Evolutionary conservation across 1,140 invertebrate genomes (phyloP).

Genomic region (Drosophila cardini): DNA sequence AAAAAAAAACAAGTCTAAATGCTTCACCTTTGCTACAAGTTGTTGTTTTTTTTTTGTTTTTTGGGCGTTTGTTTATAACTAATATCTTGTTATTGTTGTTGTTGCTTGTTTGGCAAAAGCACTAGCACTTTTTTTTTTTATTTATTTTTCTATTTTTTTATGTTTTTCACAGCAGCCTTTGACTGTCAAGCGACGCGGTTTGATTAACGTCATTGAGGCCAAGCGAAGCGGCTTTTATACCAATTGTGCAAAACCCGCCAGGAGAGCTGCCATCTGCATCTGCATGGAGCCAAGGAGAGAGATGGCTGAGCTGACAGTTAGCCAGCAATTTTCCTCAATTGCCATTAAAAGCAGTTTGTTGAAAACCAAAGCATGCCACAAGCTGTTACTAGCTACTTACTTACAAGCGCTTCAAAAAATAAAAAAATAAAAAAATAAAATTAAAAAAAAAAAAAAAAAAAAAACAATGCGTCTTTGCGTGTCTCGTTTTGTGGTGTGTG

Average conservation of each 20-base stretch:
- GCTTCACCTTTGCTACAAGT: slow-evolving; percentile 54
- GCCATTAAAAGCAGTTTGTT: slow-evolving; percentile 51
- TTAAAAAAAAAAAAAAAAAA: neutral
- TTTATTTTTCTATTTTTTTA: too few relatives aligned
- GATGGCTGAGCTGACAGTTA: slow-evolving; percentile 1
- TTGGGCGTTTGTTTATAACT: slow-evolving; percentile 34
- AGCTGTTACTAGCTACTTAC: slow-evolving; percentile 35
- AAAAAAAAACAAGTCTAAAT: slow-evolving; percentile 26
- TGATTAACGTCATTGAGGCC: slow-evolving; percentile 64
- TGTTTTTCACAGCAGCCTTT: slow-evolving; percentile 1
- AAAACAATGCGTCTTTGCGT: slow-evolving; percentile 40
- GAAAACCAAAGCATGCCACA: slow-evolving; percentile 40
- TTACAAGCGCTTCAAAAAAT: neutral
- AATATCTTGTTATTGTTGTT: slow-evolving; percentile 21
- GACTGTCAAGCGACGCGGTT: slow-evolving; percentile 69
- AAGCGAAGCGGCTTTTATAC: slow-evolving; percentile 67
- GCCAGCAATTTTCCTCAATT: slow-evolving; percentile 64
- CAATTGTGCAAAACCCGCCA: neutral
- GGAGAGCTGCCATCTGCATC: slow-evolving; percentile 17
- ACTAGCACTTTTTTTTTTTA: slow-evolving; percentile 50
- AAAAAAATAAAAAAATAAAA: neutral
- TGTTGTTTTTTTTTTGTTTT: slow-evolving; percentile 7
- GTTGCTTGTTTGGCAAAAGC: slow-evolving; percentile 19
- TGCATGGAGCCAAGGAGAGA: neutral
- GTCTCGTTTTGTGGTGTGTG: slow-evolving; percentile 9